Conservation (phyloP, 2,888 invertebrate genomes). For the Prostheceraeus crozeri region DNA sequence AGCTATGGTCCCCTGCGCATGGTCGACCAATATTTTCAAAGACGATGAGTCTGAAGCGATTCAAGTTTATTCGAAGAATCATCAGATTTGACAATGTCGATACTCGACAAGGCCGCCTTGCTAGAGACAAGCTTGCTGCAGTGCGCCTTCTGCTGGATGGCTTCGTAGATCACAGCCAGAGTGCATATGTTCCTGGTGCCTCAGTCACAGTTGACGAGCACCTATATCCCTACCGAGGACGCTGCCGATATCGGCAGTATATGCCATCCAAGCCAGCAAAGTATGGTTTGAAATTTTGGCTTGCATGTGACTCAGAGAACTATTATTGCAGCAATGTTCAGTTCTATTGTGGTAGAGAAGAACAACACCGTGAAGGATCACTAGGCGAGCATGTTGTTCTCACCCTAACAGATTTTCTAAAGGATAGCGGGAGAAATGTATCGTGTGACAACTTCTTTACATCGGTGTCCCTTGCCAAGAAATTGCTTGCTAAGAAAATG, state of each 20-base stretch:
- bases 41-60: too few species aligned
- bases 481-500: background rate
- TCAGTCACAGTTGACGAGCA: constrained; percentile 21
- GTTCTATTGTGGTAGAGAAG: constrained; percentile 2
- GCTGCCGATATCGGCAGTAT: background rate
- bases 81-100: constrained; percentile 20
- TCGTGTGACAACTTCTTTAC: constrained; percentile 7
- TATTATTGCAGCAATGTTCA: constrained; percentile 7
- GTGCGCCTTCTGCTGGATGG: constrained; percentile 19
- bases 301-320: background rate
- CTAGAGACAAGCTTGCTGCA: constrained; percentile 21
- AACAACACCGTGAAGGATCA: background rate
- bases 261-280: constrained; percentile 8
- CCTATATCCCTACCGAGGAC: constrained; percentile 9
- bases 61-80: too few species aligned
- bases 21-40: too few species aligned
- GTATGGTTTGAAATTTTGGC: constrained; percentile 22
- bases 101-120: constrained; percentile 8
- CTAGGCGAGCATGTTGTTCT: constrained; percentile 29
- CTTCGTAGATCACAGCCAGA: background rate
- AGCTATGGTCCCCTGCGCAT: too few species aligned
- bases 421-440: constrained; percentile 4
- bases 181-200: background rate
- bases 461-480: constrained; percentile 10
- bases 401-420: background rate